phyloP scores from a whole-genome alignment of 2,797 vertebrate species.

The Gymnopithys bicolor region DNA sequence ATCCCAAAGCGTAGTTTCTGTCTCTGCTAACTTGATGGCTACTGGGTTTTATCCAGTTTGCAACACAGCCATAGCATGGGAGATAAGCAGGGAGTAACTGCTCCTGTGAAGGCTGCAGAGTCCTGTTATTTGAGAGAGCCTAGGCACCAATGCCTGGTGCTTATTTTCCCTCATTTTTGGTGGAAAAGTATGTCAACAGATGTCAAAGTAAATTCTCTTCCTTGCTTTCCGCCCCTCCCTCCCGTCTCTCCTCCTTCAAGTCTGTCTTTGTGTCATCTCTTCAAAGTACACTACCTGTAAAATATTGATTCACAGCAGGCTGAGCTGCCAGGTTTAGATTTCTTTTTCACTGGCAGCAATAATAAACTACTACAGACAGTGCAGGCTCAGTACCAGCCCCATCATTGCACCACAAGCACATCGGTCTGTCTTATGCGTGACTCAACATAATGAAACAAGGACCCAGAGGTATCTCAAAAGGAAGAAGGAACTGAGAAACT shows the following conservation, averaged over 20 bases:
- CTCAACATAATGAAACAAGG: slow-evolving; percentile 77
- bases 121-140: background rate
- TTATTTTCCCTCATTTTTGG: slow-evolving; percentile 70
- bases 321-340: slow-evolving; percentile 82
- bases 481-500: slow-evolving; percentile 64
- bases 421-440: slow-evolving; percentile 67
- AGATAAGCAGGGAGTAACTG: slow-evolving; percentile 48
- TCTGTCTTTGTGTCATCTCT: slow-evolving; percentile 81
- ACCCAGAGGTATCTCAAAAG: slow-evolving; percentile 70
- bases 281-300: slow-evolving; percentile 85
- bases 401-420: slow-evolving; percentile 58
- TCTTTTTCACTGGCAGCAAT: slow-evolving; percentile 78
- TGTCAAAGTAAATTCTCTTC: slow-evolving; percentile 77
- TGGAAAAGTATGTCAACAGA: slow-evolving; percentile 73
- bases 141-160: slow-evolving; percentile 19
- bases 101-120: slow-evolving; percentile 46
- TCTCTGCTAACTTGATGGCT: background rate
- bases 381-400: slow-evolving; percentile 72
- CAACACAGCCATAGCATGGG: background rate
- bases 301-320: slow-evolving; percentile 85
- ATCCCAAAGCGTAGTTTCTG: background rate
- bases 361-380: slow-evolving; percentile 80
- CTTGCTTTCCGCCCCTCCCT: slow-evolving; percentile 34
- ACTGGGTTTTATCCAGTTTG: background rate
- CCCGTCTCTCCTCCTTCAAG: slow-evolving; percentile 67